Evolutionary conservation across 37 sponge, comb jelly and placozoan species (phyloP), one percentile per base, ranked within the genome.

Genomic region (Tethya wilhelma): DNA sequence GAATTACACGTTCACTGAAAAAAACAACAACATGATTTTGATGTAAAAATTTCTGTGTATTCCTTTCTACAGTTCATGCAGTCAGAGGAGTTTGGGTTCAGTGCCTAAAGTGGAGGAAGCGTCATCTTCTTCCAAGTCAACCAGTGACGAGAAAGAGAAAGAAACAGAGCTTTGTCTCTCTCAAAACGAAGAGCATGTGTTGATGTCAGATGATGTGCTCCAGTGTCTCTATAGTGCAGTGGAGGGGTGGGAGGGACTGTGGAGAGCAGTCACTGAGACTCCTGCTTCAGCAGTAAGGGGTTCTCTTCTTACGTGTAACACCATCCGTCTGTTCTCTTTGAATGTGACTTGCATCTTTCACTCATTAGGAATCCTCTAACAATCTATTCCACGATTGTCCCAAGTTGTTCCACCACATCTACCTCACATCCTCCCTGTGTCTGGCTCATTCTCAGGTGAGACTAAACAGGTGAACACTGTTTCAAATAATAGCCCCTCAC

Each of bases 381-480:
- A n/a, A 1, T 4, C 12, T 45, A 30, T 67, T 67, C 49, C 33
- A 64, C 43, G 25, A 44, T 25, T 41, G 41, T 17, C 25, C 40
- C 19, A 34, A 31, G 20, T n/a, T 59, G 60, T 59, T 70, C 7
- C 46, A 45, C 3, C 25, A 31, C 64, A 11, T 64, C 62, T 26
- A 28, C 64, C 82, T 63, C 53, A 64, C 74, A 22, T 33, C 55
- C 14, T 0, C 37, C 1, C 46, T 64, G 46, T 69, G 53, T 38
- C 73, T 37, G 12, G 45, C 55, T 22, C 74, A 63, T 74, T 40
- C 40, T 6, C 79, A 78, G 79, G 79, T 78, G n/a, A n/a, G n/a
- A n/a, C n/a, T n/a, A n/a, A n/a, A n/a, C n/a, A n/a, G n/a, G n/a
- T n/a, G n/a, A n/a, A n/a, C n/a, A n/a, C n/a, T n/a, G n/a, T n/a